Conservation (phyloP, 2,888 invertebrate species). For the Melipona bicolor region DNA sequence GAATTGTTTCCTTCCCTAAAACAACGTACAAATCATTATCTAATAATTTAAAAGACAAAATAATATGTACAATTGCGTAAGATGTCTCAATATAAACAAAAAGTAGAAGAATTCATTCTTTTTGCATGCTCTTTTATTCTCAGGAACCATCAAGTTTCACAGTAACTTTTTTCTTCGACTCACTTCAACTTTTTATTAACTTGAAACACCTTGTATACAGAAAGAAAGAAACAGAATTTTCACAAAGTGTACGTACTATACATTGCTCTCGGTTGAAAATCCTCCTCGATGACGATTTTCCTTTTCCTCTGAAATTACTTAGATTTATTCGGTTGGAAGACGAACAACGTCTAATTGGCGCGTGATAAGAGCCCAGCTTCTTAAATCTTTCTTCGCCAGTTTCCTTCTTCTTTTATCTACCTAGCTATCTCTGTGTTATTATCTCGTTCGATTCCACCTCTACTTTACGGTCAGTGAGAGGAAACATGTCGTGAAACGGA, state of each 20-base stretch:
- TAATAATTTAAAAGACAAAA: not conserved
- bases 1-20: slow-evolving; percentile 33
- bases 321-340: not conserved
- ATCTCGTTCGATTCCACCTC: slow-evolving; percentile 27
- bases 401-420: slow-evolving; percentile 22
- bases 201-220: not conserved
- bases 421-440: not conserved
- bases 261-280: slow-evolving; percentile 3
- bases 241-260: slow-evolving; percentile 22
- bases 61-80: not conserved
- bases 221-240: not conserved
- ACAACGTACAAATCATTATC: slow-evolving; percentile 16
- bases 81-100: not conserved
- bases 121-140: not conserved
- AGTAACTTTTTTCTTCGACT: not conserved
- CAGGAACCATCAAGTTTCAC: not conserved
- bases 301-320: not conserved
- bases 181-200: not conserved
- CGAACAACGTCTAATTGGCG: slow-evolving; percentile 40
- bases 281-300: not conserved
- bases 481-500: not conserved
- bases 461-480: slow-evolving; percentile 20
- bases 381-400: slow-evolving; percentile 49
- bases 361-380: slow-evolving; percentile 35
- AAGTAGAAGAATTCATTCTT: not conserved